A percentile compares a stretch with the other conserved stretches of the same genome.
phyloP scores from a whole-genome alignment of 2,797 vertebrate species.

The Peromyscus eremicus region DNA sequence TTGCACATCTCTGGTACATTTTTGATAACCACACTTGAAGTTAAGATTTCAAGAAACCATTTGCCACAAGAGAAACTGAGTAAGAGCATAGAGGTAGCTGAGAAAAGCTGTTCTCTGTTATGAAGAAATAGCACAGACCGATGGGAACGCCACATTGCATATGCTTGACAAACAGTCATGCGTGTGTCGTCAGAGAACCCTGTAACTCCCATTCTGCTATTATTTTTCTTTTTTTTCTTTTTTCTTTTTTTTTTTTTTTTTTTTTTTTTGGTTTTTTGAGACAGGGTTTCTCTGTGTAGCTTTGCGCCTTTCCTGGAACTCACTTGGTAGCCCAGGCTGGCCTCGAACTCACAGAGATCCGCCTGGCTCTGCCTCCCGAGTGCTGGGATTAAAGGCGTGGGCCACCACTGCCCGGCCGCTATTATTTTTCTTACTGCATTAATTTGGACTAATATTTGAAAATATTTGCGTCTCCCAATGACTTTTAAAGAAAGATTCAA shows the following conservation, averaged over 20 bases:
- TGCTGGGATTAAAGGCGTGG: too few relatives aligned
- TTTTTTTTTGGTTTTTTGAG: too few relatives aligned
- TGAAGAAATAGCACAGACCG: neutral
- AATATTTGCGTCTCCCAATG: slow-evolving; percentile 66
- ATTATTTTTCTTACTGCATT: neutral
- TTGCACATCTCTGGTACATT: neutral
- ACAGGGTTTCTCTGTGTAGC: too few relatives aligned
- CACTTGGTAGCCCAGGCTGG: too few relatives aligned
- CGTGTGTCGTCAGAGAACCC: neutral
- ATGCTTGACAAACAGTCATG: neutral
- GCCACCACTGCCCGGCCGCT: too few relatives aligned
- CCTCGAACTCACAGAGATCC: too few relatives aligned
- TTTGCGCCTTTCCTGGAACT: too few relatives aligned
- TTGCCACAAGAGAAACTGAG: slow-evolving; percentile 7
- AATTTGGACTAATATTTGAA: slow-evolving; percentile 53
- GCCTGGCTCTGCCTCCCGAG: too few relatives aligned
- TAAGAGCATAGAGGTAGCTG: neutral
- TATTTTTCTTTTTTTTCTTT: neutral
- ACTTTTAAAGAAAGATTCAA: slow-evolving; percentile 58
- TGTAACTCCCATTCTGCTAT: neutral
- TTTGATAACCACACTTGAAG: neutral
- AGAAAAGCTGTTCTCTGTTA: neutral
- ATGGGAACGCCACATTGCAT: neutral
- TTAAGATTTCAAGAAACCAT: neutral
- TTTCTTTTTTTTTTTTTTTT: too few relatives aligned